phyloP scores from a whole-genome alignment of 2,888 invertebrate genomes.

The Conus canariensis region DNA sequence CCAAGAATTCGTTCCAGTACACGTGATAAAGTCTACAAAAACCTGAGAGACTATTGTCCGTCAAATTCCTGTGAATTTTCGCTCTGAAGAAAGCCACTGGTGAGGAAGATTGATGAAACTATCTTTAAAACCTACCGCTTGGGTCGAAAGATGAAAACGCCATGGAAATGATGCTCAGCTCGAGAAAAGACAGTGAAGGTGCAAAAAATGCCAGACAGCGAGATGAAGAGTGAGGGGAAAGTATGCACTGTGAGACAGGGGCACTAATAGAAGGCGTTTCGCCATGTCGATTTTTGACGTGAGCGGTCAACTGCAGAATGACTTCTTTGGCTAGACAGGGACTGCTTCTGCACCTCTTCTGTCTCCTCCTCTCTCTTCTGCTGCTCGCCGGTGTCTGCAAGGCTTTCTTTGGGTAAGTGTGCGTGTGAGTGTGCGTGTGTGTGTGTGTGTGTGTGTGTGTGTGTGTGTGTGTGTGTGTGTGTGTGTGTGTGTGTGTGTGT shows the following conservation, averaged over 20 bases:
- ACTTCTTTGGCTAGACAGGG: neutral
- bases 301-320: neutral
- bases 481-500: no score
- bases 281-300: neutral
- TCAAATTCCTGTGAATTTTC: neutral
- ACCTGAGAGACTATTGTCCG: neutral
- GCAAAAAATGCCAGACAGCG: no score
- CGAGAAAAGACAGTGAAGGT: no score
- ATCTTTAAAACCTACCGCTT: no score
- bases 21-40: neutral
- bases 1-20: no score
- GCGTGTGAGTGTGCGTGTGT: neutral
- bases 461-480: neutral
- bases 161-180: no score
- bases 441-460: slow-evolving; percentile 3
- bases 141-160: no score
- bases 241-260: no score
- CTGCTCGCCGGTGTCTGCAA: no score
- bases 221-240: no score
- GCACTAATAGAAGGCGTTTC: neutral
- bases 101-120: neutral
- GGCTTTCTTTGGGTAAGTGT: neutral
- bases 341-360: neutral
- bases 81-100: neutral
- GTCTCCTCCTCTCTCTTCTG: neutral